Base-by-base conservation (phyloP, 2,113 vertebrate genomes). In the Catharus bicknelli region DNA sequence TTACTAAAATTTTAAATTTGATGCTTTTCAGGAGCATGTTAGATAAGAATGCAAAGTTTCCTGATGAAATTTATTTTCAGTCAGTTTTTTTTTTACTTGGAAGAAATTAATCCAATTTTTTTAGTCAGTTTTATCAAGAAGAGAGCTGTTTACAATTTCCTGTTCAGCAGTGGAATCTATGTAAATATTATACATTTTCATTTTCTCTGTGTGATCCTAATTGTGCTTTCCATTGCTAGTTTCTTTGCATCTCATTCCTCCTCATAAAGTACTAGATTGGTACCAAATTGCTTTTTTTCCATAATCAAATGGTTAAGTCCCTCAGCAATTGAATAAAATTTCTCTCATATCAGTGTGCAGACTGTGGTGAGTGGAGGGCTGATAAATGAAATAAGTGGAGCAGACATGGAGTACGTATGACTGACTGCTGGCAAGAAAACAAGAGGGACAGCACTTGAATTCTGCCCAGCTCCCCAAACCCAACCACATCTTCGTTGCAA, bases 11-110 rank as follows among this genome's bases (percentile, higher is more conserved):
- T 69, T 82, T 64, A 73, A 50, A 57, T 91, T 76, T 69, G 16
- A 5, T 80, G 19, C 0, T 68, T 73, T 90, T 83, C 42, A 69
- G 25, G 34, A 9, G 6, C 40, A 2, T 63, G n/a, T 75, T 79
- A 75, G 25, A 83, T 58, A 78, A 92, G 58, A 90, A 79, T 59
- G 36, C 11, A 78, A 92, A 83, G 7, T 50, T 79, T 82, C 10
- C 57, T 20, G 2, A 13, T 59, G 36, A 63, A 82, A 84, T 34
- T 12, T 29, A 26, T 82, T 85, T 91, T 83, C 63, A 76, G 62
- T 30, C 77, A 69, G 22, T 26, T 13, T 16, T 40, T 76, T 74
- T 91, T 94, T 83, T 54, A 10, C 18, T 75, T 86, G 18, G 22
- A 82, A 92, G 25, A 79, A 79, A 87, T 36, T 1, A 90, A 90